Evolutionary conservation across 1,140 invertebrate species (phyloP), one percentile per base, ranked within the genome.

Genomic region (Aphelinus certus): DNA sequence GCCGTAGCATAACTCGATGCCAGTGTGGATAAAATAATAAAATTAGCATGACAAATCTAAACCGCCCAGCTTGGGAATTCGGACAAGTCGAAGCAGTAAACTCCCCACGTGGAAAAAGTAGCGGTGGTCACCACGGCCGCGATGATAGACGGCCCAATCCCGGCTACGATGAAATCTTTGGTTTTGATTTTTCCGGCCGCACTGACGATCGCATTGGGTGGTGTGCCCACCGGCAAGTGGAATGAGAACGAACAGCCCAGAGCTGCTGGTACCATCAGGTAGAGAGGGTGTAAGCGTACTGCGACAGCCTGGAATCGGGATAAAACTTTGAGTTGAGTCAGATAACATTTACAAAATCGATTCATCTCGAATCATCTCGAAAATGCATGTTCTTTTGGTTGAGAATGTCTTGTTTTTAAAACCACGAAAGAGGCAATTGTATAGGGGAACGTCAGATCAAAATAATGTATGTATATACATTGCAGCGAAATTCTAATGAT

Each of bases 171-270:
- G 90, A 96, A 95, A 80, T 95, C 93, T 76, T 90, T 90, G 1
- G 93, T 93, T 71, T 89, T 91, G 81, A 96, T 95, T 76, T 92
- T 91, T 1, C 92, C 94, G 47, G 94, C 93, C 1, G 93, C 93
- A 61, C 95, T 95, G 1, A 96, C 96, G 68, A 99, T 95, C 1
- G 97, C 97, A 87, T 98, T 98, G n/a, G 97, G 97, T 3, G 96
- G 96, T 1, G 94, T 94, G 42, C 92, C 92, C 1, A 97, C 95
- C 2, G 96, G 96, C 81, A 95, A 83, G 88, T 94, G 92, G 73
- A 88, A 88, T 7, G 88, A 84, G 58, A 87, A 94, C 0, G 92
- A 93, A 76, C 90, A 92, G 48, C 88, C 91, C 7, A 90, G 78
- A n/a, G 92, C 88, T 0, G 91, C 90, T 2, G 94, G 93, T 10